phyloP scores from a whole-genome alignment of 2,113 vertebrate genomes.

The Gymnorhina tibicen region DNA sequence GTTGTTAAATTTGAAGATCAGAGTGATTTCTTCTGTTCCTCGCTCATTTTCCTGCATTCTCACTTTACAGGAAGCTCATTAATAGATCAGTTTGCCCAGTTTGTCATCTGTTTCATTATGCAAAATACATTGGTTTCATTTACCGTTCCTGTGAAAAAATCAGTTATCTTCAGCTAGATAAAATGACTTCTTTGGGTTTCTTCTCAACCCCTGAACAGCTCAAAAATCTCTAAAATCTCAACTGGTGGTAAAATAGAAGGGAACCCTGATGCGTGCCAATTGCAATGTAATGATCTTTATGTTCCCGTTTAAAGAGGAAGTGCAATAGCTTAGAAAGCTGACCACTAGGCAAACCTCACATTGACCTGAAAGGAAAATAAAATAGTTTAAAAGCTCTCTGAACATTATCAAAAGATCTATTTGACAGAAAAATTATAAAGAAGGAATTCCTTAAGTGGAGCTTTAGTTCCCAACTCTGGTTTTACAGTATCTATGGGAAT shows the following conservation, averaged over 20 bases:
- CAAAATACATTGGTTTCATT: slow-evolving; percentile 78
- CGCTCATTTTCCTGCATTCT: slow-evolving; percentile 46
- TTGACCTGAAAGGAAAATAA: slow-evolving; percentile 72
- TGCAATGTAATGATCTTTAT: slow-evolving; percentile 76
- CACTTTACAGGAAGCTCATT: slow-evolving; percentile 75
- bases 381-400: slow-evolving; percentile 64
- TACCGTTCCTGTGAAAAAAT: slow-evolving; percentile 70
- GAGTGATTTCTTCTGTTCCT: slow-evolving; percentile 64
- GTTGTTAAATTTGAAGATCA: slow-evolving; percentile 74
- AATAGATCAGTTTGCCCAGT: slow-evolving; percentile 72
- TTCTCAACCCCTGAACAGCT: slow-evolving; percentile 69
- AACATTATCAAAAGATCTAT: slow-evolving; percentile 68
- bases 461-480: slow-evolving; percentile 39
- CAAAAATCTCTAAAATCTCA: slow-evolving; percentile 76
- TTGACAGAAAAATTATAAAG: slow-evolving; percentile 63
- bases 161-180: slow-evolving; percentile 68
- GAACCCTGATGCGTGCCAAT: slow-evolving; percentile 71
- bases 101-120: slow-evolving; percentile 80
- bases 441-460: slow-evolving; percentile 39
- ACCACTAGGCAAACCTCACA: slow-evolving; percentile 63
- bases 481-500: slow-evolving; percentile 36
- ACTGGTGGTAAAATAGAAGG: slow-evolving; percentile 71
- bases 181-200: slow-evolving; percentile 75
- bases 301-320: slow-evolving; percentile 68
- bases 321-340: slow-evolving; percentile 67